Evolutionary conservation across 1,140 invertebrate genomes (phyloP), one percentile per base, ranked within the genome.

Genomic region (Meloidogyne exigua): DNA sequence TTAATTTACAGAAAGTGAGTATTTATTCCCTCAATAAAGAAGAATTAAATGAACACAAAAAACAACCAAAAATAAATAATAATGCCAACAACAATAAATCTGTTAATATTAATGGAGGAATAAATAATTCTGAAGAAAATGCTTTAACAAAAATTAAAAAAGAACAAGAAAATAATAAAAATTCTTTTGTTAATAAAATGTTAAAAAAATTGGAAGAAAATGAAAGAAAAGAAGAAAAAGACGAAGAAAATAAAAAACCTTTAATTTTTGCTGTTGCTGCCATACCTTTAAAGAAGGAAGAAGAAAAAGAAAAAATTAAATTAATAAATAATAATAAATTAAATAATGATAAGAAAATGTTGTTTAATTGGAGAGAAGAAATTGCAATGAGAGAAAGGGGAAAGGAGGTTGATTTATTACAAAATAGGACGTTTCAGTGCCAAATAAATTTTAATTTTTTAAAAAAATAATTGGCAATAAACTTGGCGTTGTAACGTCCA

Each of bases 141-240:
- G n/a, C 28, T 28, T 1, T 3, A 49, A 49, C 0, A 49, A 25
- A 18, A 68, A 49, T n/a, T n/a, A n/a, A n/a, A n/a, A n/a, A n/a
- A n/a, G n/a, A n/a, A n/a, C n/a, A n/a, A n/a, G n/a, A n/a, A n/a
- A n/a, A 26, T 2, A 36, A 21, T 13, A 64, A 32, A 5, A 65
- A 65, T 64, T 32, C 23, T 39, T 18, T 23, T 26, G 78, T 79
- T 28, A 68, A 80, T 26, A 26, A 64, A 57, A 21, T 79, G 63
- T 42, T 79, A 25, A 49, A 76, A 62, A 78, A 44, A 23, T 44
- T 79, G 13, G 66, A 79, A 65, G 68, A 79, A 68, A 26, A 72
- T 13, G 25, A 62, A 57, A 4, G 9, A n/a, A n/a, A 57, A n/a
- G 4, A 57, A 21, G 7, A n/a, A 7, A n/a, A 57, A n/a, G 21